phyloP scores from a whole-genome alignment of 2,113 vertebrate species.

The Paradoxurus hermaphroditus region DNA sequence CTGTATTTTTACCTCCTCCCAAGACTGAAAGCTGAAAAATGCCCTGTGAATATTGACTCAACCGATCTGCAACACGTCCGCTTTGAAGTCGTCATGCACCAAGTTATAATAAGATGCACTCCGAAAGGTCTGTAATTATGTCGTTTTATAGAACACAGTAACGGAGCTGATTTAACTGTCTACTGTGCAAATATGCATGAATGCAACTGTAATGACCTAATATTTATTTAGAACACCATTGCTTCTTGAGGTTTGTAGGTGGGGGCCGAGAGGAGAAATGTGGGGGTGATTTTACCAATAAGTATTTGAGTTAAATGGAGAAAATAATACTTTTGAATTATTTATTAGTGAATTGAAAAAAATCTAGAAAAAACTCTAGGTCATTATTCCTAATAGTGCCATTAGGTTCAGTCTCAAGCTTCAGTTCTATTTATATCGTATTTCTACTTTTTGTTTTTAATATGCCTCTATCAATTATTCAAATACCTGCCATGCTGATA shows the following conservation, averaged over 20 bases:
- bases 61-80: background rate
- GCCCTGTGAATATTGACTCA: constrained; percentile 28
- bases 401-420: background rate
- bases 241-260: background rate
- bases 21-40: constrained; percentile 29
- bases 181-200: constrained; percentile 39
- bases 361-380: background rate
- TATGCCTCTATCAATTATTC: background rate
- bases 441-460: background rate
- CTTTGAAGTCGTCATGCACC: constrained; percentile 57
- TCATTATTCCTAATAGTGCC: background rate
- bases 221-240: constrained; percentile 51
- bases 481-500: background rate
- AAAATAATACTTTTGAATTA: constrained; percentile 29
- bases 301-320: background rate
- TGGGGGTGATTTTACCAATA: background rate
- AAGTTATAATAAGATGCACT: constrained; percentile 42
- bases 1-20: background rate
- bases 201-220: constrained; percentile 14
- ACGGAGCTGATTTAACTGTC: constrained; percentile 49
- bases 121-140: constrained; percentile 58
- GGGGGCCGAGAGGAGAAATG: background rate
- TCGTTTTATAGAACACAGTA: constrained; percentile 47
- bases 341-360: constrained; percentile 9
- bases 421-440: background rate